These are phyloP conservation scores for Nannoperca australis DNA, from an alignment of 2,797 vertebrate genomes.

Conservation along the genomic window DNA sequence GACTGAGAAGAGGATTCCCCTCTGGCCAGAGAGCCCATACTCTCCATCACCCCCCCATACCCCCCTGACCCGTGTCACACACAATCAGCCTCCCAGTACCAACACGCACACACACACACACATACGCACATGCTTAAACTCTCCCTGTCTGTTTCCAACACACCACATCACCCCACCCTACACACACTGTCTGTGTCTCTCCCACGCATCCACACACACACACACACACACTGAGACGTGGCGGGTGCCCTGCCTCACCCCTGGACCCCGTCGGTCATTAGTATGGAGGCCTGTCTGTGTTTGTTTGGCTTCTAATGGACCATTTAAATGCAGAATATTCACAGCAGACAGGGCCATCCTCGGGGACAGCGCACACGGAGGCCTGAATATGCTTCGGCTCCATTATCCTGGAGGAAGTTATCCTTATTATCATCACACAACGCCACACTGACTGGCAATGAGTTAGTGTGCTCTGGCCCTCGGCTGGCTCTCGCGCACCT, in stretches of 20 bases:
- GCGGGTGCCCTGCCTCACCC: constrained; percentile 74
- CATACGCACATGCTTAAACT: constrained; percentile 41
- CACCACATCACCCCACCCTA: constrained; percentile 31
- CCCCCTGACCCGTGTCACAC: constrained; percentile 81
- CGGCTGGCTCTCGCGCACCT: constrained; percentile 33
- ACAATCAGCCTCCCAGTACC: constrained; percentile 74
- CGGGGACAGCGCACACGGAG: constrained; percentile 70
- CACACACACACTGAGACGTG: constrained; percentile 52
- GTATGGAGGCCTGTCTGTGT: constrained; percentile 84
- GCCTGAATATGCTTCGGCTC: constrained; percentile 79
- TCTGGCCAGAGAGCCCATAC: constrained; percentile 77
- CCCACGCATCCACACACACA: constrained; percentile 44
- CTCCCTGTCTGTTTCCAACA: constrained; percentile 49
- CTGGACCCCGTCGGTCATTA: constrained; percentile 84
- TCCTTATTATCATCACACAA: constrained; percentile 84
- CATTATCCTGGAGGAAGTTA: constrained; percentile 85
- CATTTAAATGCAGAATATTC: constrained; percentile 88
- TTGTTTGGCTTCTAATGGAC: constrained; percentile 87
- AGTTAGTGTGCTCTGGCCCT: constrained; percentile 58
- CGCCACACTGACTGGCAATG: constrained; percentile 77
- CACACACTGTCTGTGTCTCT: constrained; percentile 44
- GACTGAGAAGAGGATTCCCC: constrained; percentile 70
- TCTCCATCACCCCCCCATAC: constrained; percentile 55
- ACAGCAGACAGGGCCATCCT: constrained; percentile 82
- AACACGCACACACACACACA: constrained; percentile 35